Evolutionary conservation across 2,888 invertebrate genomes (phyloP), one percentile per base, ranked within the genome.

Genomic region (Tachystola acroxantha): DNA sequence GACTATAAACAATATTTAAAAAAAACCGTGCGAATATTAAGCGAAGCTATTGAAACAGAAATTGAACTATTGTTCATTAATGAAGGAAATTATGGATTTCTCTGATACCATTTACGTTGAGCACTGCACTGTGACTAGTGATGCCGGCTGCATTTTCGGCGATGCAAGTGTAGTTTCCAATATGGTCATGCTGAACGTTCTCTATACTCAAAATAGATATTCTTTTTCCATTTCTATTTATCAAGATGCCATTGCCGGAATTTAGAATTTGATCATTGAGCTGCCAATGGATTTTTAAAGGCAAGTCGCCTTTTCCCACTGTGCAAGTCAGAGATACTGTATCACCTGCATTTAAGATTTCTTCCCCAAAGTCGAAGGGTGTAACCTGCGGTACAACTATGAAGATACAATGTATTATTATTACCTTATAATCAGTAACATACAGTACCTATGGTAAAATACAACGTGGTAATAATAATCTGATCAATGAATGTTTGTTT

Each of bases 371-470:
- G 64, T 91, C 90, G 63, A 94, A 94, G 32, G 92, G 91, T 40
- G 92, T 90, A 55, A 95, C 93, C 89, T 94, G 93, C 43, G 95
- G 94, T 56, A 91, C 88, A 73, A 94, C 94, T 94, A 79, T 38
- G 43, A 39, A 59, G 5, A 33, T 10, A 30, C 7, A 2, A 2
- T 28, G 7, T 20, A 6, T 20, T 20, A 20, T 20, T 20, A n/a
- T n/a, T n/a, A n/a, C n/a, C n/a, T n/a, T n/a, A n/a, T n/a, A n/a
- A n/a, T n/a, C n/a, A n/a, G n/a, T n/a, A n/a, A n/a, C n/a, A n/a
- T n/a, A n/a, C n/a, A n/a, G n/a, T n/a, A n/a, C n/a, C n/a, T n/a
- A n/a, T n/a, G n/a, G n/a, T n/a, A n/a, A n/a, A n/a, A n/a, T n/a
- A n/a, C n/a, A n/a, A n/a, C n/a, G n/a, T n/a, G n/a, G n/a, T n/a